Percentiles rank a stretch among this genome's conserved stretches.
phyloP scores from a whole-genome alignment of 2,888 invertebrate species.

The Ormyrus labotus region DNA sequence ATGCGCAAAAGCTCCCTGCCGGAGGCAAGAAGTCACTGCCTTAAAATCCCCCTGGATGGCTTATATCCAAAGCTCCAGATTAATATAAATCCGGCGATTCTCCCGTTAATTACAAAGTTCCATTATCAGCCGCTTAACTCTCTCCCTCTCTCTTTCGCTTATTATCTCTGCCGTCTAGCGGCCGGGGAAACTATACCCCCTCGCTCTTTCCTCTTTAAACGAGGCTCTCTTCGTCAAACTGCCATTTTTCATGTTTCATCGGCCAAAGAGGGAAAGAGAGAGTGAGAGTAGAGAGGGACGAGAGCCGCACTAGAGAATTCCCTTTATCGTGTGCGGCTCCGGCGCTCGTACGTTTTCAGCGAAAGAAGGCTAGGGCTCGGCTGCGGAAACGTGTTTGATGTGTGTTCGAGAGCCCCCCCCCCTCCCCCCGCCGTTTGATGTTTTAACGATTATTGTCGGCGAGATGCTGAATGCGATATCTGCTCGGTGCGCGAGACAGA shows the following conservation, averaged over 20 bases:
- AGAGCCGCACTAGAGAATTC: neutral
- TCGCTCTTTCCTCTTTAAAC: neutral
- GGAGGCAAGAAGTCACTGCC: neutral
- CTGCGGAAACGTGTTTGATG: neutral
- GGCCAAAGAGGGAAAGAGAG: neutral
- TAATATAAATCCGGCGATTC: slow-evolving; percentile 50
- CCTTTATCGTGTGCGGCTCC: neutral
- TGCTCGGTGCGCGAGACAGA: too few species aligned
- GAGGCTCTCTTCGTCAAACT: neutral
- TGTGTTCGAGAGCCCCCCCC: neutral
- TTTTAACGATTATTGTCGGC: slow-evolving; percentile 3
- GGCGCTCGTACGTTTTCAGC: neutral
- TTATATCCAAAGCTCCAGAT: slow-evolving; percentile 44
- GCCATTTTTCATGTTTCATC: slow-evolving; percentile 11
- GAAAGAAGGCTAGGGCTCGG: too few species aligned
- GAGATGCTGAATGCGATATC: neutral
- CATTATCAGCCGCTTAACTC: slow-evolving; percentile 45
- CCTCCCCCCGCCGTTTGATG: neutral
- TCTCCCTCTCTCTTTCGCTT: too few species aligned
- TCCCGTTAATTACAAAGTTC: slow-evolving; percentile 55
- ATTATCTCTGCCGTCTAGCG: too few species aligned
- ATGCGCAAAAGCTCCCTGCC: neutral
- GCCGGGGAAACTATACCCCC: too few species aligned
- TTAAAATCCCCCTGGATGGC: neutral
- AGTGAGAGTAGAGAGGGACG: neutral